Evolutionary conservation across 2,797 vertebrate species (phyloP).

Genomic region (Enteromius anoplus): DNA sequence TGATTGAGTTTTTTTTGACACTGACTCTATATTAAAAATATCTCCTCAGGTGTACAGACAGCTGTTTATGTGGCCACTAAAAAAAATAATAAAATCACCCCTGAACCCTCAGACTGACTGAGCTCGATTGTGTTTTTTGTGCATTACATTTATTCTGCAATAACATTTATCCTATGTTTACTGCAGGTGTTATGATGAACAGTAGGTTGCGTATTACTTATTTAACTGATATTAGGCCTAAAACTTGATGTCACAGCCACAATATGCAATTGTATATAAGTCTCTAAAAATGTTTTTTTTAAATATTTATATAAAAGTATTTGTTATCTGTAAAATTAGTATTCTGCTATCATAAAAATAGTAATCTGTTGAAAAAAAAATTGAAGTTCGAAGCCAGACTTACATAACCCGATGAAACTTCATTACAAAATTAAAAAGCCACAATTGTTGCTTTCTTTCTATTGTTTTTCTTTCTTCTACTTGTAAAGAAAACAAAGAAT

Average conservation of each 20-base stretch:
- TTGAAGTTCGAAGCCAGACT: neutral
- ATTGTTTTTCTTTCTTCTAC: too few relatives aligned
- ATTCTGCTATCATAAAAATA: neutral
- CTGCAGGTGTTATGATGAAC: neutral
- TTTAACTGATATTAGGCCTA: neutral
- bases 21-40: conserved; percentile 59
- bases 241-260: neutral
- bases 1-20: conserved; percentile 14
- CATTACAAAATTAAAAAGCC: neutral
- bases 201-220: neutral
- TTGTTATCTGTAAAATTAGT: neutral
- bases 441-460: neutral
- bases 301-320: too few relatives aligned
- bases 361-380: neutral
- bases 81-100: conserved; percentile 40
- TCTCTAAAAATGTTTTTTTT: neutral
- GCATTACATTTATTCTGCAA: neutral
- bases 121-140: conserved; percentile 33
- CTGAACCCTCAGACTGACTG: conserved; percentile 53
- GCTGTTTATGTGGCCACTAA: conserved; percentile 49
- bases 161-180: neutral
- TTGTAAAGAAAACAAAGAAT: neutral
- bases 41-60: conserved; percentile 57
- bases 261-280: neutral
- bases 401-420: neutral